Base-by-base conservation (phyloP, 1,140 invertebrate species). In the Drosophila tropicalis region DNA sequence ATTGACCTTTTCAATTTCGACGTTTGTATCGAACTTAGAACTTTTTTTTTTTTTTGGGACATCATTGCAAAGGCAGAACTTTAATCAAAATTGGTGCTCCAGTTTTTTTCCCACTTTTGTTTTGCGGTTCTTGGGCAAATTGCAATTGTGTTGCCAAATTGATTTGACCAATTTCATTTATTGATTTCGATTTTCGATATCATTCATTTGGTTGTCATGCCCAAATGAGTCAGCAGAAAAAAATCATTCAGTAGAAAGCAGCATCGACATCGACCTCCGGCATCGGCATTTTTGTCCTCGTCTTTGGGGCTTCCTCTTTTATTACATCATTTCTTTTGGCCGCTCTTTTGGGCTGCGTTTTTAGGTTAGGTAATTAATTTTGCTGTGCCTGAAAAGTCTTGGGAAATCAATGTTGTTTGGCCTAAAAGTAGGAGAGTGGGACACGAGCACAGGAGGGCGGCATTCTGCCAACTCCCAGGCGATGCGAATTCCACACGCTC, bases 351-450 rank as follows among this genome's bases (percentile, higher is more conserved):
- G 63, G 55, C 70, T 69, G 55, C 65, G 68, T 89, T 89, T 87
- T 87, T 84, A 72, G 84, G 84, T 87, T 87, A 84, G 84, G 84
- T 87, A 87, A 87, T 87, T 87, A 87, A 87, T 87, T 87, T 87
- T 89, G 76, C 29, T 80, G 84, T 70, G 76, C 72, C 73, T 70
- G 66, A 68, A 84, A 87, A 84, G 84, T 87, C 84, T 89, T 83
- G 84, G 84, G 84, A 87, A 87, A 87, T 87, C 84, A 87, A 87
- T 89, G 84, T 84, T 87, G 77, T 72, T 22, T 51, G 17, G 44
- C 44, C 44, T 51, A 9, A 51, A 51, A 22, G 9, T 22, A 12
- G 44, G 9, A 22, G 17, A 22, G 44, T 17, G 44, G 44, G 15
- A 19, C 15, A 47, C 6, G 9, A 62, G 76, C 41, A 29, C 67